These are phyloP conservation scores for Peribatodes rhomboidaria DNA, from an alignment of 2,888 invertebrate species.

Conservation along the genomic window DNA sequence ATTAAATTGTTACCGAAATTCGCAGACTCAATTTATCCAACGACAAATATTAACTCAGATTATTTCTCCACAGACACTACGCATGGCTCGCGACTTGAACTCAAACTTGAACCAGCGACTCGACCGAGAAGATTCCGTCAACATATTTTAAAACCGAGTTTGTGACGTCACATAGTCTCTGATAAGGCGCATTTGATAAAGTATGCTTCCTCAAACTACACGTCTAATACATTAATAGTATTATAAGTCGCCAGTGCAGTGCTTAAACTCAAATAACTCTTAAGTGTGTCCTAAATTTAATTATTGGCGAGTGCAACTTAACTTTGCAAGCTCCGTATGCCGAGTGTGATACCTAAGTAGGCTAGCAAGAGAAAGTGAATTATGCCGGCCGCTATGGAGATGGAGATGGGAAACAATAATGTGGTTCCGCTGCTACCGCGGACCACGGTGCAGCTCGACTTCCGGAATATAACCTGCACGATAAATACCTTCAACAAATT, in stretches of 20 bases:
- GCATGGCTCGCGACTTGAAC: background rate
- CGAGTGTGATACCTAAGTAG: conserved; percentile 27
- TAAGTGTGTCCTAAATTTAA: no score
- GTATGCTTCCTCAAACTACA: background rate
- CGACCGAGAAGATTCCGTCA: conserved; percentile 3
- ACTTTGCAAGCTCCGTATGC: background rate
- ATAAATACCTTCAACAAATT: conserved; percentile 86
- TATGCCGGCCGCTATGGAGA: conserved; percentile 65
- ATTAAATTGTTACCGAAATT: background rate
- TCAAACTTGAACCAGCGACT: conserved; percentile 3
- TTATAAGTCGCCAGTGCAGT: conserved; percentile 28
- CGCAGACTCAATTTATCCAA: background rate
- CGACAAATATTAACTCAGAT: background rate
- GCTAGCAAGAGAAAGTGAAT: conserved; percentile 56
- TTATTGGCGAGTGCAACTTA: conserved; percentile 14
- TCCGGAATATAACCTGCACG: conserved; percentile 89
- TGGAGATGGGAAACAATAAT: conserved; percentile 73
- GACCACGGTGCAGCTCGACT: conserved; percentile 89
- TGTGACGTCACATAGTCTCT: background rate
- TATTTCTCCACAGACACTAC: conserved; percentile 4
- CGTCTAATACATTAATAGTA: background rate
- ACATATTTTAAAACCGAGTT: background rate
- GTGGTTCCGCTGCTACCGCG: conserved; percentile 80
- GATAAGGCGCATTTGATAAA: conserved; percentile 4
- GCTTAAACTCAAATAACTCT: conserved; percentile 5